Conservation (phyloP, 2,888 invertebrate species). For the Aphodius sticticus region DNA sequence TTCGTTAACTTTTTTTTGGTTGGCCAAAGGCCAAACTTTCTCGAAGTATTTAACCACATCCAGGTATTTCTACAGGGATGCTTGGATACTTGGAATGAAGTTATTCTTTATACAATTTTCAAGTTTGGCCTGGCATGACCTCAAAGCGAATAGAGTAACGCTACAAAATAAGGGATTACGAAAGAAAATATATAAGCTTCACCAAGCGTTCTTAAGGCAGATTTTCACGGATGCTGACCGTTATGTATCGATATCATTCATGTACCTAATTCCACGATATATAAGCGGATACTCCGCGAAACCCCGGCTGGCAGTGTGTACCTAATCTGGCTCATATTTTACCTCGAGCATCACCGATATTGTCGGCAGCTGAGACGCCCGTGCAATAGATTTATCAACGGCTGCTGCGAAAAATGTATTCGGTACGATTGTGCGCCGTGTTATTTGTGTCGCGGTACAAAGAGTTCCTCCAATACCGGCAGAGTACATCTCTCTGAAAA, state of each 20-base stretch:
- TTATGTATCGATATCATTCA: background rate
- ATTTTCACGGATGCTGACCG: background rate
- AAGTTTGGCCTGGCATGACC: too few species aligned
- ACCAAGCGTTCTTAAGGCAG: background rate
- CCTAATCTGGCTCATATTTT: background rate
- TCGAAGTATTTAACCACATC: too few species aligned
- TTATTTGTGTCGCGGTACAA: background rate
- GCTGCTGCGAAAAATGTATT: background rate
- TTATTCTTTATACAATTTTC: too few species aligned
- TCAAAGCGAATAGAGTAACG: too few species aligned
- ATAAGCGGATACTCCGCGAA: background rate
- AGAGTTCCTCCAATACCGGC: background rate
- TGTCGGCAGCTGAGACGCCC: background rate
- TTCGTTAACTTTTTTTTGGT: too few species aligned
- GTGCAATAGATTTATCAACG: background rate
- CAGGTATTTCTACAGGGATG: too few species aligned
- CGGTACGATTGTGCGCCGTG: background rate
- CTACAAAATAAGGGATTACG: too few species aligned
- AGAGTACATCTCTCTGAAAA: background rate
- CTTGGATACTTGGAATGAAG: too few species aligned
- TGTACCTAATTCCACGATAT: background rate
- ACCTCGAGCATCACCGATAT: background rate
- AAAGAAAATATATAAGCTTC: too few species aligned
- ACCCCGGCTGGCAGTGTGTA: background rate
- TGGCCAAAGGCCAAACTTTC: too few species aligned